phyloP scores from a whole-genome alignment of 2,888 invertebrate species.

The Dasysyrphus tricinctus region DNA sequence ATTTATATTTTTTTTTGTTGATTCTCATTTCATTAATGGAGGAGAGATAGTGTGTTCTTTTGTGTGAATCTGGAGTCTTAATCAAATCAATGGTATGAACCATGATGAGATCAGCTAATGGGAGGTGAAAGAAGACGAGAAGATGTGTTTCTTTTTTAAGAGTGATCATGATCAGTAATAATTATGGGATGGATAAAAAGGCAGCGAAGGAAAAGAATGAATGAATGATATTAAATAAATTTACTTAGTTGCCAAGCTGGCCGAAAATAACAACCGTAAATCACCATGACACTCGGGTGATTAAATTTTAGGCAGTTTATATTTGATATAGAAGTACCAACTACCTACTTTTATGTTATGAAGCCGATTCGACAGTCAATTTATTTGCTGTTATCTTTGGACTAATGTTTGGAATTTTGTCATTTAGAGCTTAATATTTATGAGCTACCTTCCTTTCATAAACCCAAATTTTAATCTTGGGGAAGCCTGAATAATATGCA shows the following conservation, averaged over 20 bases:
- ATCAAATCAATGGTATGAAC: slow-evolving; percentile 60
- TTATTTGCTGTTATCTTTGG: background rate
- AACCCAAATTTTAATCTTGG: no score
- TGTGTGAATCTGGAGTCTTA: slow-evolving; percentile 37
- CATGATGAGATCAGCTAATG: slow-evolving; percentile 62
- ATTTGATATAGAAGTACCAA: no score
- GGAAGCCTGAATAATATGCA: no score
- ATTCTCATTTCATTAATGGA: slow-evolving; percentile 44
- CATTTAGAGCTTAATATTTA: no score
- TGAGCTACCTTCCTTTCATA: no score
- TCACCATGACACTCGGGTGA: background rate
- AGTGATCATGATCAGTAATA: slow-evolving; percentile 59
- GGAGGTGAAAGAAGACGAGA: slow-evolving; percentile 59
- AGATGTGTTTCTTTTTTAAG: slow-evolving; percentile 33
- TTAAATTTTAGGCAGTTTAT: background rate
- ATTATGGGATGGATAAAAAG: slow-evolving; percentile 50
- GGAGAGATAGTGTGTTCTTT: slow-evolving; percentile 28
- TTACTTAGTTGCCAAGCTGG: background rate
- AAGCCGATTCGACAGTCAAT: no score
- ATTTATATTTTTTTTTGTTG: background rate
- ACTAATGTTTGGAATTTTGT: no score
- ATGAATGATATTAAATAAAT: slow-evolving; percentile 1
- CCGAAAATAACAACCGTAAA: background rate
- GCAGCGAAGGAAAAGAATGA: background rate
- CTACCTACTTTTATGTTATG: no score